Evolutionary conservation across 2,113 vertebrate species (phyloP), one percentile per base, ranked within the genome.

Genomic region (Leucopsar rothschildi): DNA sequence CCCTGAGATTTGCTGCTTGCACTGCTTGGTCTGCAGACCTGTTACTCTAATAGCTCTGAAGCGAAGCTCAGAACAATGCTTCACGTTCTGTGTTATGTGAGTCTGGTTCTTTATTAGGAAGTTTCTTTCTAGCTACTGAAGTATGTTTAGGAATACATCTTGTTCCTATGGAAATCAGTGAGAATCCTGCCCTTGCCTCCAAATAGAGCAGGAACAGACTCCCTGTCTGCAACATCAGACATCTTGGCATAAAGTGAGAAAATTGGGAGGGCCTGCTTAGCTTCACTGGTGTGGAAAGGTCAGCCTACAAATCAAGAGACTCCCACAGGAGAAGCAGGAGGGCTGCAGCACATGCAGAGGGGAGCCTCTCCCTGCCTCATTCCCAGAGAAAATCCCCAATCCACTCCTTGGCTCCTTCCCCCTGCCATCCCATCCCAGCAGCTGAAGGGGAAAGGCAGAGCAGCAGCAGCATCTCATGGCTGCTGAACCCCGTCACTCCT

Each of bases 101-200:
- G 57, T 37, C 75, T 37, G 19, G 53, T n/a, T 90, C 92, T 96
- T 96, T 91, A 90, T 95, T 94, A 94, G 87, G 96, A 96, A 93
- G 87, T 95, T 71, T 93, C 86, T 55, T 95, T 95, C 76, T 60
- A 75, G 72, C 86, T 90, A 66, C 86, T 31, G 77, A 82, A 96
- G 91, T 70, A 91, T 95, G 94, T 95, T 97, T 97, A 89, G 92
- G 86, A 96, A 96, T 70, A 93, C 80, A 93, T 75, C 89, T 94
- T 45, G 94, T 94, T 97, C 94, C 96, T 93, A 91, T 92, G 83
- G 92, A 88, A 95, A 95, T 95, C 53, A 19, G 88, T 5, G 75
- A 94, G 95, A 95, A 86, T 92, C 88, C 52, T 95, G 92, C 73
- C 72, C 72, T 86, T 83, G 47, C 59, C 80, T 95, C 80, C 86